These are phyloP conservation scores for Antedon mediterranea DNA, from an alignment of 53 echinoderm and acorn worm genomes.

Conservation along the genomic window DNA sequence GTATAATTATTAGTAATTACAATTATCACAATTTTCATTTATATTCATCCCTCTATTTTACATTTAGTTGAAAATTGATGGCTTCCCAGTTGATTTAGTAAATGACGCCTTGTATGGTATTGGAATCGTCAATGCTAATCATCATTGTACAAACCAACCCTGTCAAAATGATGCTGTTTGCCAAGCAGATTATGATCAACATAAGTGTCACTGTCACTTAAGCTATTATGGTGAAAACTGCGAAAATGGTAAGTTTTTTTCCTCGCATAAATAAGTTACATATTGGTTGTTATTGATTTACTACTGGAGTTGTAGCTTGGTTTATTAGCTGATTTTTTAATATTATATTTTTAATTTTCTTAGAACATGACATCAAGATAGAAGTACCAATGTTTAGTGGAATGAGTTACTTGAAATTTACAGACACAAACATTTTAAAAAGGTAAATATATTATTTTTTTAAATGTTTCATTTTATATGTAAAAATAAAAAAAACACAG, in stretches of 20 bases:
- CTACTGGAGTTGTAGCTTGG: too few species aligned
- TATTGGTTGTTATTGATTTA: too few species aligned
- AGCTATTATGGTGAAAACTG: slow-evolving; percentile 74
- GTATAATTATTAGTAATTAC: too few species aligned
- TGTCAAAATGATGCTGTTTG: slow-evolving; percentile 73
- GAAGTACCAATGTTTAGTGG: slow-evolving; percentile 52
- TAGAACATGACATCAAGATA: slow-evolving; percentile 45
- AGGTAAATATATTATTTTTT: slow-evolving; percentile 28
- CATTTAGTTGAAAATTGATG: slow-evolving; percentile 63
- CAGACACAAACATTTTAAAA: slow-evolving; percentile 47
- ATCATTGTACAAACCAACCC: slow-evolving; percentile 57
- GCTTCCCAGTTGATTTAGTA: slow-evolving; percentile 62
- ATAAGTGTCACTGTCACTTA: slow-evolving; percentile 64
- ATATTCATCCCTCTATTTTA: background rate
- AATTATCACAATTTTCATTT: background rate
- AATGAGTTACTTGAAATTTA: slow-evolving; percentile 61
- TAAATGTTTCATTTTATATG: background rate
- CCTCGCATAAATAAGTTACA: too few species aligned
- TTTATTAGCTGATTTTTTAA: too few species aligned
- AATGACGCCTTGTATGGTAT: slow-evolving; percentile 63
- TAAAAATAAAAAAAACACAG: background rate
- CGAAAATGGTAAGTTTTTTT: slow-evolving; percentile 48
- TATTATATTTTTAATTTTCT: background rate
- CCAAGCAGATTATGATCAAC: slow-evolving; percentile 45
- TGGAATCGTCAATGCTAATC: slow-evolving; percentile 71